Base-by-base conservation (phyloP, 2,888 invertebrate species). In the Sinotaia quadrata region DNA sequence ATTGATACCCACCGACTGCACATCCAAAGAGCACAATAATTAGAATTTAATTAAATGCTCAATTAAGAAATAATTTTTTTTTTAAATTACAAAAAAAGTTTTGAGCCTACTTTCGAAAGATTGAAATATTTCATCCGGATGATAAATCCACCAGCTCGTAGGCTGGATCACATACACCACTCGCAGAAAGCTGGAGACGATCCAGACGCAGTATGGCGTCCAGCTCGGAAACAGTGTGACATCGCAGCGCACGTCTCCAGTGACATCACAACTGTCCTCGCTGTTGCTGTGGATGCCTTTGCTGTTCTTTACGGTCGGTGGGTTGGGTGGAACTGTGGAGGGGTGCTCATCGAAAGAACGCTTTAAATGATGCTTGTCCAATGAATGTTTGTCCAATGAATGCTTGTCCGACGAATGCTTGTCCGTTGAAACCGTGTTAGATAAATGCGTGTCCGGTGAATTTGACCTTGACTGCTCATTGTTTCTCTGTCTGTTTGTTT, bases 61-160 rank as follows among this genome's bases (percentile, higher is more conserved):
- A 18, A 41, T 41, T 41, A 41, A n/a, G n/a, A 41, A 18, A n/a
- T 41, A 7, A 18, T 7, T 1, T 1, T 8, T 18, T 0, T 15
- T 7, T 7, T 1, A 15, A 57, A 21, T n/a, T 2, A 2, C 4
- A 18, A 21, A 18, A 21, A 34, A 2, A 8, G 4, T 36, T 4
- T 33, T 27, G 5, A 12, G 56, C 67, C 56, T 72, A 85, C 85
- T 82, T 80, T 85, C 85, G 2, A 84, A 58, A 0, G 84, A 80
- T 66, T 85, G 85, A 60, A 76, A 85, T 8, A 84, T 74, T 66
- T 85, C 85, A 68, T 85, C 85, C 0, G 85, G 85, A 62, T 85
- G 85, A 7, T 83, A 66, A 24, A 83, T 74, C 85, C 85, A 85
- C 83, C 84, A 83, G 61, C 81, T 82, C 8, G 57, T 37, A 7